Percentiles rank a stretch among this genome's conserved stretches.
phyloP scores from a whole-genome alignment of 2,888 invertebrate genomes.

The Luffia ferchaultella region DNA sequence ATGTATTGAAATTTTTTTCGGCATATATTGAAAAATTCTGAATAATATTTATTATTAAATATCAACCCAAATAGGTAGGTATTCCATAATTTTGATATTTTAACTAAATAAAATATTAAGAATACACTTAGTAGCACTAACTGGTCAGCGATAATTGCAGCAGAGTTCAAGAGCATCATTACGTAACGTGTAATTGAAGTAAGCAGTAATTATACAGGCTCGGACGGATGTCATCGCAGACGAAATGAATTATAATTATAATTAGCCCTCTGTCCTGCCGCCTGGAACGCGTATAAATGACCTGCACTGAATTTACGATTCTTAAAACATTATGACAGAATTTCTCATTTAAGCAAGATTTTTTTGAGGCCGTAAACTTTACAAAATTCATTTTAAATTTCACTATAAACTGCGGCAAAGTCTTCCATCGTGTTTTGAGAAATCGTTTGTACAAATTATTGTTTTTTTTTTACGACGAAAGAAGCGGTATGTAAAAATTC shows the following conservation, averaged over 20 bases:
- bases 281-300: neutral
- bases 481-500: neutral
- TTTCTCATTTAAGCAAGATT: no score
- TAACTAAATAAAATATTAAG: no score
- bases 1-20: no score
- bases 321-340: neutral
- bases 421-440: neutral
- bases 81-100: no score
- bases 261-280: neutral
- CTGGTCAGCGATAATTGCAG: no score
- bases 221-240: neutral
- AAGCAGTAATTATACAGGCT: neutral
- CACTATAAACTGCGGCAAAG: neutral
- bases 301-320: neutral
- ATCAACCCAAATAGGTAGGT: no score
- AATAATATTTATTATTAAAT: no score
- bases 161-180: neutral
- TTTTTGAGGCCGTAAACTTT: no score
- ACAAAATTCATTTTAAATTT: neutral
- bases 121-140: no score
- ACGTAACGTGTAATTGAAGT: neutral
- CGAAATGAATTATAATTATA: neutral
- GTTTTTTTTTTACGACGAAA: neutral
- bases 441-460: neutral
- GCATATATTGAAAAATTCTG: no score